phyloP scores from a whole-genome alignment of 2,888 invertebrate species.

The Andrena praecox region DNA sequence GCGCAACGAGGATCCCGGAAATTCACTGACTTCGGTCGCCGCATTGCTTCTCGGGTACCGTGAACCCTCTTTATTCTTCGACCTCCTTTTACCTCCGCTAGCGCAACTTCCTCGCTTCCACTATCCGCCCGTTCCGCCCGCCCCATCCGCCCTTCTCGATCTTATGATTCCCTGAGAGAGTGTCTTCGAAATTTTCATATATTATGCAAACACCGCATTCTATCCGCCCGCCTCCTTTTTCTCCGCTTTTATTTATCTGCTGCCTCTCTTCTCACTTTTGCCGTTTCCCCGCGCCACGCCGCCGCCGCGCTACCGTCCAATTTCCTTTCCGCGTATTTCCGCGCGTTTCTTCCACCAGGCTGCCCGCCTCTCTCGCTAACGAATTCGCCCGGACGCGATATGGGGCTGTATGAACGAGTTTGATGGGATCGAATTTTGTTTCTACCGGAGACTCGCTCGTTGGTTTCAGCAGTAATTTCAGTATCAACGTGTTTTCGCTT shows the following conservation, averaged over 20 bases:
- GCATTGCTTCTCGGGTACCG: constrained; percentile 19
- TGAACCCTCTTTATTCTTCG: constrained; percentile 48
- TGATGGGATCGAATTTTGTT: neutral
- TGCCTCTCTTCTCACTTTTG: constrained; percentile 17
- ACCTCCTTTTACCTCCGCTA: neutral
- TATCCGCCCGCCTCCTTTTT: constrained; percentile 27
- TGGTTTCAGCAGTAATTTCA: too few relatives aligned
- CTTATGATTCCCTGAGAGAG: constrained; percentile 51
- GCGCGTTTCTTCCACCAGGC: constrained; percentile 20
- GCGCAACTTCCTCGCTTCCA: constrained; percentile 10
- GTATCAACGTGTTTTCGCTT: too few relatives aligned
- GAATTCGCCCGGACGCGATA: constrained; percentile 27
- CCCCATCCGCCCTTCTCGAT: constrained; percentile 18
- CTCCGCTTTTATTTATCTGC: constrained; percentile 51
- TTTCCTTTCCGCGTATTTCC: constrained; percentile 35
- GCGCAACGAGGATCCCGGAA: constrained; percentile 47
- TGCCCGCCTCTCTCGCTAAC: constrained; percentile 12
- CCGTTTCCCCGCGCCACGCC: constrained; percentile 19
- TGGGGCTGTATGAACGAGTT: neutral
- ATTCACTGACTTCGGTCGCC: constrained; percentile 50
- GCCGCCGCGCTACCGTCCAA: neutral
- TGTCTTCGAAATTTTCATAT: constrained; percentile 69
- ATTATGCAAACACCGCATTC: constrained; percentile 66
- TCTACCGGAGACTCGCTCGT: neutral
- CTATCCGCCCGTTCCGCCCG: neutral